Base-by-base conservation (phyloP, 2,797 vertebrate genomes). In the Darevskia nairensis region DNA sequence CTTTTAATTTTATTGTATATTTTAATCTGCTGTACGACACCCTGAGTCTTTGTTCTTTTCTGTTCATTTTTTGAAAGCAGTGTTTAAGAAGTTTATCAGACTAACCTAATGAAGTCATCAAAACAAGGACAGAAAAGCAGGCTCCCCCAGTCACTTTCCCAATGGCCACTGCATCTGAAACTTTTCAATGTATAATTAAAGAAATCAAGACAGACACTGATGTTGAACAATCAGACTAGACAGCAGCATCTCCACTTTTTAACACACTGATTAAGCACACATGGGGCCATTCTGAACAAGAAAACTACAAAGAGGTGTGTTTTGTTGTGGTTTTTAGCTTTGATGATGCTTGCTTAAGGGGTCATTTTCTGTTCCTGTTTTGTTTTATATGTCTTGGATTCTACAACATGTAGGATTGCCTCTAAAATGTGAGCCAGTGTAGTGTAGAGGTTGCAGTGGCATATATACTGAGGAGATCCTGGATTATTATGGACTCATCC, bases 171-270 rank as follows among this genome's bases (percentile, higher is more conserved):
- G 89, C 0, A 76, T 64, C 59, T 2, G 71, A 11, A 84, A 39
- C 59, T 68, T 82, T 71, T 72, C n/a, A 5, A 1, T 69, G 44
- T 21, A 41, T 81, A 13, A 13, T 81, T 55, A 68, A 64, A 80
- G 13, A 75, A 27, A 74, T 66, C 35, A 84, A 88, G 77, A n/a
- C 21, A 9, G 89, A 79, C 46, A 21, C 11, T 32, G 10, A 55
- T 83, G 61, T 39, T 55, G 25, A 82, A 79, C 17, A 1, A 79
- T 72, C 85, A 88, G 84, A 66, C 29, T 59, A 10, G 10, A 6
- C 13, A 85, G 4, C 87, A 84, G 81, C 17, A 3, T 23, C 85
- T 90, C 93, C 72, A 25, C 5, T 80, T 88, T 85, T 32, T 80
- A 69, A 69, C 15, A 39, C 64, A 9, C 4, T 21, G 50, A 8